Evolutionary conservation across 2,888 invertebrate genomes (phyloP).

Genomic region (Artemia sp.): DNA sequence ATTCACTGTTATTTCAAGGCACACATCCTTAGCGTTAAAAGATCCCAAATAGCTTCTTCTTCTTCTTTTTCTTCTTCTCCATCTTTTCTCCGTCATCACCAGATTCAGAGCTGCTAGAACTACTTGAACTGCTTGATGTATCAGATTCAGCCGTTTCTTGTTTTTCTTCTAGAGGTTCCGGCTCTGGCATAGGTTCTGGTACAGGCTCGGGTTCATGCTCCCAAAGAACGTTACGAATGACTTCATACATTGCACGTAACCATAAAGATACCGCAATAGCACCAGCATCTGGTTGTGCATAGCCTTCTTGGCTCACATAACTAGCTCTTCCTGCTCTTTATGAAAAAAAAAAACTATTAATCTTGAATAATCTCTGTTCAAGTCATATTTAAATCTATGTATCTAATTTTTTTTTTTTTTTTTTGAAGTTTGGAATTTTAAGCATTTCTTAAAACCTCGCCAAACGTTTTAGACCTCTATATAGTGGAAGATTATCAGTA

Average conservation of each 20-base stretch:
- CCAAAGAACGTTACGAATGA: constrained; percentile 15
- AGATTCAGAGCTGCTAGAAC: constrained; percentile 18
- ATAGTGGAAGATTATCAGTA: too few relatives aligned
- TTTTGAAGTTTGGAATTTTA: too few relatives aligned
- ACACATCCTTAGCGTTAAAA: neutral
- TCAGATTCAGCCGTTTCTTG: neutral
- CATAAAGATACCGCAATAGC: constrained; percentile 47
- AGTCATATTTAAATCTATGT: too few relatives aligned
- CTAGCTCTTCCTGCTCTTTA: constrained; percentile 51
- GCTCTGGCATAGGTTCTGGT: constrained; percentile 20
- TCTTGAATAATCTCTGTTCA: too few relatives aligned
- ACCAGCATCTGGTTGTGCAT: constrained; percentile 47
- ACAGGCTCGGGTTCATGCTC: constrained; percentile 22
- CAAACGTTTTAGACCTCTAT: too few relatives aligned
- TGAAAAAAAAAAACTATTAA: constrained; percentile 23
- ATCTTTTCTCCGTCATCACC: neutral
- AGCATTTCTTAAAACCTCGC: too few relatives aligned
- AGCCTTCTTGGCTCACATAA: constrained; percentile 40
- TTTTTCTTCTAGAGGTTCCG: neutral
- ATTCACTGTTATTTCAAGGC: too few relatives aligned
- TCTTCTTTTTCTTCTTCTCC: constrained; percentile 5
- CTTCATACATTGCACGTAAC: constrained; percentile 38
- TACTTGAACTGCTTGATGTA: constrained; percentile 2
- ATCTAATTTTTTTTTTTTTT: too few relatives aligned
- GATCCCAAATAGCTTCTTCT: constrained; percentile 11